Percentiles rank a stretch among this genome's conserved stretches.
Conservation (phyloP, 2,888 invertebrate genomes). For the Pseudolycoriella hygida region DNA sequence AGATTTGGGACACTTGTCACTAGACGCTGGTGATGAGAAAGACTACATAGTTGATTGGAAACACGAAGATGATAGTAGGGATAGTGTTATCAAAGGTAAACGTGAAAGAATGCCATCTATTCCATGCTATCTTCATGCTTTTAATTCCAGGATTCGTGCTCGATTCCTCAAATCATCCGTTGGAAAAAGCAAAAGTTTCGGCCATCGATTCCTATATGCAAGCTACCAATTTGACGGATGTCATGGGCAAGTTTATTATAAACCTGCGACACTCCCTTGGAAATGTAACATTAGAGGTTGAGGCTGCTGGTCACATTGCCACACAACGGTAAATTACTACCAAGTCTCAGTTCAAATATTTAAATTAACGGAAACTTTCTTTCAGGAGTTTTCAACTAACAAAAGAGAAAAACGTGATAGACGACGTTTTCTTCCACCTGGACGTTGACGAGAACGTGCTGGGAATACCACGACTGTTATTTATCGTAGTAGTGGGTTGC, state of each 20-base stretch:
- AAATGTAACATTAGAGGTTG: slow-evolving; percentile 35
- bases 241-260: slow-evolving; percentile 20
- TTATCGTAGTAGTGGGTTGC: slow-evolving; percentile 53
- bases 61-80: slow-evolving; percentile 31
- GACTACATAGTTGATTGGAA: slow-evolving; percentile 41
- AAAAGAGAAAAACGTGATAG: no score
- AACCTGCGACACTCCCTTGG: slow-evolving; percentile 19
- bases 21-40: background rate
- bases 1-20: background rate
- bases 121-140: background rate
- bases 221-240: slow-evolving; percentile 22
- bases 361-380: no score
- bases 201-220: slow-evolving; percentile 27
- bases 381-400: no score
- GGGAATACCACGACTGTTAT: slow-evolving; percentile 58
- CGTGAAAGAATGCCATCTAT: no score
- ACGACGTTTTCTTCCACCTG: slow-evolving; percentile 52
- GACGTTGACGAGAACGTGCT: slow-evolving; percentile 46
- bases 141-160: slow-evolving; percentile 35
- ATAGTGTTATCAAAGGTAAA: slow-evolving; percentile 15
- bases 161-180: slow-evolving; percentile 39
- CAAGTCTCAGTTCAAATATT: no score
- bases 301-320: slow-evolving; percentile 35
- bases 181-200: slow-evolving; percentile 33
- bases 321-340: no score